Conservation (phyloP, 2,113 vertebrate species). For the Mus pahari region DNA sequence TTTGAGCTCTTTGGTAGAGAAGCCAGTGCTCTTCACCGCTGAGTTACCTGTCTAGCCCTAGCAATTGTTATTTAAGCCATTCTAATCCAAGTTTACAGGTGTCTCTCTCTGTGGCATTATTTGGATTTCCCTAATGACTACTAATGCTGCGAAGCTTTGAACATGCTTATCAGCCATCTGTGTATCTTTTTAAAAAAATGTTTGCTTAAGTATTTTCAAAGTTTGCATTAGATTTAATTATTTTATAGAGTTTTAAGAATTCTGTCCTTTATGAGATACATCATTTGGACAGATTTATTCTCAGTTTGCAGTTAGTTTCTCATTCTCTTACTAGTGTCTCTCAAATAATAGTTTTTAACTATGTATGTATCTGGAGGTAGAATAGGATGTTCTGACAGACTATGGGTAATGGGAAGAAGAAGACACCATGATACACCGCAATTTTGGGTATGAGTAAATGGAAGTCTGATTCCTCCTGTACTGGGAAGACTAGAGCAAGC, state of each 20-base stretch:
- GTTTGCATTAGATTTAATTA: slow-evolving; percentile 28
- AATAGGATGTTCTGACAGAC: slow-evolving; percentile 1
- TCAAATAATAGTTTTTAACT: slow-evolving; percentile 38
- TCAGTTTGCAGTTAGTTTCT: not conserved
- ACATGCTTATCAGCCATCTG: not conserved
- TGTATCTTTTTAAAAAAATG: slow-evolving; percentile 9
- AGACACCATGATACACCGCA: not conserved
- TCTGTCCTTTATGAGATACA: slow-evolving; percentile 24
- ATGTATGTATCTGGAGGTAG: not conserved
- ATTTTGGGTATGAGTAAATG: not conserved
- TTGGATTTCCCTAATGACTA: slow-evolving; percentile 42
- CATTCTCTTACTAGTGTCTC: slow-evolving; percentile 35
- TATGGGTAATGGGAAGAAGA: slow-evolving; percentile 25
- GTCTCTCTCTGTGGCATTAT: not conserved
- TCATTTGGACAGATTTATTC: slow-evolving; percentile 33
- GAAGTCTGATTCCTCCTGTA: not conserved
- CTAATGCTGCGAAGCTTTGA: slow-evolving; percentile 27
- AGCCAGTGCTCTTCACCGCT: not conserved
- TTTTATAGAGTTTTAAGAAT: slow-evolving; percentile 15
- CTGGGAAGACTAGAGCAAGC: not conserved
- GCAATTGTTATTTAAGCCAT: slow-evolving; percentile 2
- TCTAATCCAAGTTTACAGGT: not conserved
- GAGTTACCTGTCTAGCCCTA: not conserved
- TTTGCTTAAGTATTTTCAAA: slow-evolving; percentile 2
- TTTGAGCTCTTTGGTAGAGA: not conserved